These are phyloP conservation scores for Rhombomys opimus DNA, from an alignment of 2,113 vertebrate genomes.

Conservation along the genomic window DNA sequence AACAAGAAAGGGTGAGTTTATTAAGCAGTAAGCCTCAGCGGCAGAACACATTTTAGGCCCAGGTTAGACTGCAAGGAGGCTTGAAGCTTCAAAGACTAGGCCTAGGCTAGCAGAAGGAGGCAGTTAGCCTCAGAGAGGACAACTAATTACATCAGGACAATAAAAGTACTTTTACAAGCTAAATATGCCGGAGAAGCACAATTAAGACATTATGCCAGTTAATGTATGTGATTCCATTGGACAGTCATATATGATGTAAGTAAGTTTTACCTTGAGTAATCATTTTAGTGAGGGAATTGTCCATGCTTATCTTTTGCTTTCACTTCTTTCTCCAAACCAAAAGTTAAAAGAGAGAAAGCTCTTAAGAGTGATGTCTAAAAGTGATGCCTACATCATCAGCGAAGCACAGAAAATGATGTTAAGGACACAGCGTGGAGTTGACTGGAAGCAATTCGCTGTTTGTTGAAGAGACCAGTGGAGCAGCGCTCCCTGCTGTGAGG, in stretches of 20 bases:
- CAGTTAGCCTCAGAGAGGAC: no score
- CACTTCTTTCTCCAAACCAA: conserved; percentile 2
- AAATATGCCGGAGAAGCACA: background rate
- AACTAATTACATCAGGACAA: no score
- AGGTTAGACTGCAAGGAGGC: no score
- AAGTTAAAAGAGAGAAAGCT: background rate
- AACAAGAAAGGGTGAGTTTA: no score
- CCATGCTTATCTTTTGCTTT: background rate
- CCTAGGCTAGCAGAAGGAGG: no score
- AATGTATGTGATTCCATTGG: background rate
- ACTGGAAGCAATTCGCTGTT: conserved; percentile 62
- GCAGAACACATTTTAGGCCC: no score
- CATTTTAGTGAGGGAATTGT: background rate
- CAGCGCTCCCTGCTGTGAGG: conserved; percentile 35
- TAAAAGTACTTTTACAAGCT: no score
- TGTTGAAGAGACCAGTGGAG: conserved; percentile 53
- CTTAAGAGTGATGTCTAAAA: conserved; percentile 23
- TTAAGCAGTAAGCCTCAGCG: no score
- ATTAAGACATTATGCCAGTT: background rate
- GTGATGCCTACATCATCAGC: conserved; percentile 54
- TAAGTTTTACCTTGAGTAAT: background rate
- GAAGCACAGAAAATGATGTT: background rate
- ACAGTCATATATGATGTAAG: background rate
- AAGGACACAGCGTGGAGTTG: conserved; percentile 48
- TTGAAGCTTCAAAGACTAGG: no score